Conservation (phyloP, 2,888 invertebrate species). For the Operophtera brumata region DNA sequence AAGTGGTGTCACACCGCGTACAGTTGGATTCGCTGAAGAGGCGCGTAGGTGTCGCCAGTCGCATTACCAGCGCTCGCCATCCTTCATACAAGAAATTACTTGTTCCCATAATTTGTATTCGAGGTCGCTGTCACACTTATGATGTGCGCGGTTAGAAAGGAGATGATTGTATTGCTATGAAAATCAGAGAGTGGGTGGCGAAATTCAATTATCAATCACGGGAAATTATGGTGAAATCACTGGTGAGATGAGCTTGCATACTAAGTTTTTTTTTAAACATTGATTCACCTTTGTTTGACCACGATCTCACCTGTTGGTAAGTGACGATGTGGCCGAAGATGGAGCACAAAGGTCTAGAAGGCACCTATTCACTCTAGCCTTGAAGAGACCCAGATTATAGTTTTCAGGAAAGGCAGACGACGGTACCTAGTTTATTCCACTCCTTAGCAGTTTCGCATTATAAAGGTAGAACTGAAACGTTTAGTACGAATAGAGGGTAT, state of each 20-base stretch:
- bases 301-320: too few relatives aligned
- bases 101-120: constrained; percentile 77
- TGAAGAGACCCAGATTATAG: too few relatives aligned
- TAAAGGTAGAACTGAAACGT: too few relatives aligned
- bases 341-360: too few relatives aligned
- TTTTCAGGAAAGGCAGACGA: too few relatives aligned
- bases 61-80: constrained; percentile 61
- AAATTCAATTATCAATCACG: constrained; percentile 46
- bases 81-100: constrained; percentile 74
- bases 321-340: too few relatives aligned
- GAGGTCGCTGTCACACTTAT: constrained; percentile 75
- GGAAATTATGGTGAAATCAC: constrained; percentile 35
- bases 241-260: constrained; percentile 5
- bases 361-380: too few relatives aligned
- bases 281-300: too few relatives aligned
- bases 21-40: constrained; percentile 74
- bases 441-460: too few relatives aligned
- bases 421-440: too few relatives aligned
- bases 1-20: constrained; percentile 59
- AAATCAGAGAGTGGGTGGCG: constrained; percentile 65
- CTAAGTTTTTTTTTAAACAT: too few relatives aligned
- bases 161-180: constrained; percentile 65
- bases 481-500: too few relatives aligned
- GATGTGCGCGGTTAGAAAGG: constrained; percentile 73
- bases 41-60: constrained; percentile 69